These are phyloP conservation scores for Crossaster papposus DNA, from an alignment of 53 echinoderm and acorn worm genomes.

Conservation along the genomic window DNA sequence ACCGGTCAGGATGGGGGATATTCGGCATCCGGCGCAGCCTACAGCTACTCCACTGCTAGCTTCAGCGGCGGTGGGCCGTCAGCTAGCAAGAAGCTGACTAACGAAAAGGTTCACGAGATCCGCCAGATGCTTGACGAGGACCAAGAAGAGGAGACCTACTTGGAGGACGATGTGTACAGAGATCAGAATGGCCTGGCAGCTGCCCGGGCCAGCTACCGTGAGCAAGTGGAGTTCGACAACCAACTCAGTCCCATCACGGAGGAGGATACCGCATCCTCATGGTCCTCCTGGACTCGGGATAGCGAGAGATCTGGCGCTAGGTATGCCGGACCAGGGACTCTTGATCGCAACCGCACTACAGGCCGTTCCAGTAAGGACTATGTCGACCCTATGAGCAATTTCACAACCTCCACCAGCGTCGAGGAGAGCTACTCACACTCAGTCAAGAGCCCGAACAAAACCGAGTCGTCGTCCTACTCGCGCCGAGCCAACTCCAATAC, in stretches of 20 bases:
- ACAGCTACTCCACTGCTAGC: constrained; percentile 29
- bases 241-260: constrained; percentile 80
- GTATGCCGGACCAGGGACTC: not conserved
- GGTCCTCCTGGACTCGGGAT: constrained; percentile 67
- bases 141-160: not conserved
- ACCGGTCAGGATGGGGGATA: constrained; percentile 40
- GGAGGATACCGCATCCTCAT: constrained; percentile 67
- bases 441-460: constrained; percentile 19
- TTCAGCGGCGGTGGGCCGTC: not conserved
- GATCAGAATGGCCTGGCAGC: constrained; percentile 30
- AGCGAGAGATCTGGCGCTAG: constrained; percentile 57
- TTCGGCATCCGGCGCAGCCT: constrained; percentile 36
- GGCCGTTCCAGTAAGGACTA: constrained; percentile 30
- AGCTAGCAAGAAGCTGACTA: constrained; percentile 46
- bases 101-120: constrained; percentile 57
- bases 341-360: constrained; percentile 42
- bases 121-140: constrained; percentile 67
- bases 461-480: constrained; percentile 30
- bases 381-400: constrained; percentile 51
- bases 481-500: constrained; percentile 48
- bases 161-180: constrained; percentile 34
- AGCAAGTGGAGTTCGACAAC: constrained; percentile 77
- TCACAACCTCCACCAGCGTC: constrained; percentile 46
- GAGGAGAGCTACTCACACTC: constrained; percentile 44
- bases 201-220: constrained; percentile 52